Evolutionary conservation across 2,888 invertebrate genomes (phyloP).

Genomic region (Amiota mariae): DNA sequence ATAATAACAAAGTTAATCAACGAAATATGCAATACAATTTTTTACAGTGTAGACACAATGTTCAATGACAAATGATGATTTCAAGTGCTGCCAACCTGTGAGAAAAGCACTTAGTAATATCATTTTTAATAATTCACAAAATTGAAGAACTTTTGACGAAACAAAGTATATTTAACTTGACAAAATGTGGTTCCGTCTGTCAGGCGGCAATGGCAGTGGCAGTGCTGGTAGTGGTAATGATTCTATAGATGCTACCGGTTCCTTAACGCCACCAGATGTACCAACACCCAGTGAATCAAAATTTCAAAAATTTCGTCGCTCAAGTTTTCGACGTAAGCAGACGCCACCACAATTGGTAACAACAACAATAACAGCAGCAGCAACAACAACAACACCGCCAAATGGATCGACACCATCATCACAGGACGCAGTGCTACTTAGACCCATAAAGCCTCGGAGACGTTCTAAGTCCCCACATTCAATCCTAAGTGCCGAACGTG

Average conservation of each 20-base stretch:
- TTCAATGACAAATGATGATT: neutral
- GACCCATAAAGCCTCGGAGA: conserved; percentile 36
- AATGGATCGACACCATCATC: neutral
- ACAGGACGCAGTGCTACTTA: conserved; percentile 25
- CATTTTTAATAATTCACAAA: neutral
- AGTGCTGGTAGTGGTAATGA: conserved; percentile 8
- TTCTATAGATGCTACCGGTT: conserved; percentile 8
- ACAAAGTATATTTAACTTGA: neutral
- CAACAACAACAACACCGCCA: neutral
- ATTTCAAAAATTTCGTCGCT: conserved; percentile 56
- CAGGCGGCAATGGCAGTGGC: conserved; percentile 34
- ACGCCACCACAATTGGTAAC: conserved; percentile 26
- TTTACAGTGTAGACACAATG: conserved; percentile 19
- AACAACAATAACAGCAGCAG: neutral
- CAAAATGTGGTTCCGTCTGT: conserved; percentile 49
- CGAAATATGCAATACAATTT: conserved; percentile 3
- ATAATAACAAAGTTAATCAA: conserved; percentile 5
- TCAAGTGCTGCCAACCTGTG: conserved; percentile 11
- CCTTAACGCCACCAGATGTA: neutral
- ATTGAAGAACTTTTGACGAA: neutral
- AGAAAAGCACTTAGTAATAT: neutral
- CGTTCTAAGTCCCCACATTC: conserved; percentile 58
- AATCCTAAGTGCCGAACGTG: conserved; percentile 30
- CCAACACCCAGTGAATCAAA: conserved; percentile 37
- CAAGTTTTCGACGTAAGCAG: conserved; percentile 55